Base-by-base conservation (phyloP, 2,113 vertebrate genomes). In the Pangasianodon hypophthalmus region DNA sequence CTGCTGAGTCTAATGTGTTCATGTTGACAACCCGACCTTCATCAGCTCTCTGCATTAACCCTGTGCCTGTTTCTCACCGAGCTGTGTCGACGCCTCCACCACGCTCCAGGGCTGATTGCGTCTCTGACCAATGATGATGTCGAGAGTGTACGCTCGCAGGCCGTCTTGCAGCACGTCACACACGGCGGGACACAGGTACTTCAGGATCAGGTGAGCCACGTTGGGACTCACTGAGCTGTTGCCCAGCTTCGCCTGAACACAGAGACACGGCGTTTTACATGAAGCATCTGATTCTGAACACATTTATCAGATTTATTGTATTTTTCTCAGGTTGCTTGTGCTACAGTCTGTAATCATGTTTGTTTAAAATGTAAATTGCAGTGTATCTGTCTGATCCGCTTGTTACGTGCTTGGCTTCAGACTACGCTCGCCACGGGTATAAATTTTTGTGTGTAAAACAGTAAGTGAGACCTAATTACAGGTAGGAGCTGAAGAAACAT, bases 161-260 rank as follows among this genome's bases (percentile, higher is more conserved):
- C 98, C 98, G 0, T 99, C 98, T 85, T 97, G 96, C 88, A 99
- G 95, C 26, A 99, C 94, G 1, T 97, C 96, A 4, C 91, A 95
- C 88, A 99, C 96, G 7, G 98, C 98, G 0, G 98, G 98, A 60
- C 98, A 99, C 91, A 99, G 94, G 94, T 99, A 99, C 94, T 99
- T 99, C 93, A 99, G 95, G 93, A 99, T 96, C 73, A 99, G 96
- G 93, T 99, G 98, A 9, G 98, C 98, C 86, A 99, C 96, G 0
- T 99, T 99, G 73, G 98, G 98, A 95, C 98, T 99, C 88, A 99
- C 98, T 0, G 97, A 98, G 92, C 98, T 99, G 95, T 99, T 99
- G 13, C 98, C 98, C 87, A 99, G 95, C 89, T 99, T 99, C 1
- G 97, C 97, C 98, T 99, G 95, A 18, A 54, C 29, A 58, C 26